A percentile compares a stretch with the other conserved stretches of the same genome.
phyloP scores from a whole-genome alignment of 2,113 vertebrate species.

The Ophthalmolycus amberensis region DNA sequence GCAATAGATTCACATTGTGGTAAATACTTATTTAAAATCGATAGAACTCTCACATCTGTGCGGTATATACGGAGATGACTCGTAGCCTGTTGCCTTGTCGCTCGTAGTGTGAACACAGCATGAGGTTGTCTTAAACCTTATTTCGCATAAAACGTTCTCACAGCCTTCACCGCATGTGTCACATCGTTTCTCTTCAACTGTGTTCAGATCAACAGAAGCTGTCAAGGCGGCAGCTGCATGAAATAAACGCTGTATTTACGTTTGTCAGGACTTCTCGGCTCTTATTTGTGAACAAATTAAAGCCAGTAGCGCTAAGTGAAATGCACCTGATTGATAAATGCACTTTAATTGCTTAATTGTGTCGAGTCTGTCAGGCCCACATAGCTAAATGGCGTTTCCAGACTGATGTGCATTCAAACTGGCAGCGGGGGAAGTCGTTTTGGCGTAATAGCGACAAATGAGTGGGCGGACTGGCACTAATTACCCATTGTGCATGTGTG shows the following conservation, averaged over 20 bases:
- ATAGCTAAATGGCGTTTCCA: constrained; percentile 64
- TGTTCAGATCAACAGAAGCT: not conserved
- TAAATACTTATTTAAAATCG: not conserved
- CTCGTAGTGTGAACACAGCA: too few species aligned
- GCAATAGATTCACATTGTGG: not conserved
- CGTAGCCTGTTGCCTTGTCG: too few species aligned
- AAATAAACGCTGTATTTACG: constrained; percentile 13
- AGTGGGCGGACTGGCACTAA: constrained; percentile 76
- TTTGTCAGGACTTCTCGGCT: constrained; percentile 30
- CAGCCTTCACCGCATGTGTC: not conserved
- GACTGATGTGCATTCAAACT: constrained; percentile 62
- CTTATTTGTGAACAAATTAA: constrained; percentile 58
- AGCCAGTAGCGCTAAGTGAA: constrained; percentile 36
- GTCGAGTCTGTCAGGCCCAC: constrained; percentile 61
- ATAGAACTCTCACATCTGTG: too few species aligned
- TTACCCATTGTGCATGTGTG: constrained; percentile 71
- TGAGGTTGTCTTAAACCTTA: too few species aligned
- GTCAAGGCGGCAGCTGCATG: constrained; percentile 43
- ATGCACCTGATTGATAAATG: constrained; percentile 62
- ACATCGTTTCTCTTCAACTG: not conserved
- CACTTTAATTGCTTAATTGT: constrained; percentile 66
- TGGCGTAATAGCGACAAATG: constrained; percentile 74
- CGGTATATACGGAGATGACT: too few species aligned
- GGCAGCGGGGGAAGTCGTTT: constrained; percentile 82
- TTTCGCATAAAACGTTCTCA: not conserved